Evolutionary conservation across 1,140 invertebrate species (phyloP).

Genomic region (Solenopsis fugax): DNA sequence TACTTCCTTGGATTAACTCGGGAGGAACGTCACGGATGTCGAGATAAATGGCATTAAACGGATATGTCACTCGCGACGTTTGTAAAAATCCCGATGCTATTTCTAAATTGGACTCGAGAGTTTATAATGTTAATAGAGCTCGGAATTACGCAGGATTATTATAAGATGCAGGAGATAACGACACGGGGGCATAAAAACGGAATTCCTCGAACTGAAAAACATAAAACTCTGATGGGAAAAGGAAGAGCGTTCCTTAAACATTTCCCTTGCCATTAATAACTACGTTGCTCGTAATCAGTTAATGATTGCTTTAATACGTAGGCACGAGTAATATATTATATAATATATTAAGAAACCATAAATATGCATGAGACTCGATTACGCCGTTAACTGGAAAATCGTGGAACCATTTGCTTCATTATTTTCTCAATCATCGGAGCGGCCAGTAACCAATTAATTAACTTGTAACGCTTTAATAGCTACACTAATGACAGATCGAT

Average conservation of each 20-base stretch:
- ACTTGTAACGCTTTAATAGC: conserved; percentile 44
- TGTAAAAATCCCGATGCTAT: not conserved
- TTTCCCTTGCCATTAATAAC: not conserved
- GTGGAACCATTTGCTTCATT: conserved; percentile 13
- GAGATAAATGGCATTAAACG: not conserved
- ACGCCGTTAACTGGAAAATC: conserved; percentile 27
- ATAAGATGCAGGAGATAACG: not conserved
- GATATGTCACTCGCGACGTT: not conserved
- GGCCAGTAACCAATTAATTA: conserved; percentile 33
- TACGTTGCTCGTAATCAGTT: not conserved
- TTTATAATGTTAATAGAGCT: not conserved
- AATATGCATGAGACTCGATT: conserved; percentile 39
- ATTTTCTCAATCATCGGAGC: conserved; percentile 36
- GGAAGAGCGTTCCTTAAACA: not conserved
- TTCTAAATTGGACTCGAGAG: not conserved
- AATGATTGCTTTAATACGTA: not conserved
- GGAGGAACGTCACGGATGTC: not conserved
- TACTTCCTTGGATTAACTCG: not conserved
- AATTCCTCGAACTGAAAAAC: not conserved
- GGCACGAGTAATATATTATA: not conserved
- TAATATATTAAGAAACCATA: conserved; percentile 14
- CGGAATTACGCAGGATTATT: not conserved
- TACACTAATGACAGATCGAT: conserved; percentile 41
- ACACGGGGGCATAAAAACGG: not conserved
- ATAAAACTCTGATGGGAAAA: not conserved